Conservation (phyloP, 2,888 invertebrate species). For the Lasioglossum morio region DNA sequence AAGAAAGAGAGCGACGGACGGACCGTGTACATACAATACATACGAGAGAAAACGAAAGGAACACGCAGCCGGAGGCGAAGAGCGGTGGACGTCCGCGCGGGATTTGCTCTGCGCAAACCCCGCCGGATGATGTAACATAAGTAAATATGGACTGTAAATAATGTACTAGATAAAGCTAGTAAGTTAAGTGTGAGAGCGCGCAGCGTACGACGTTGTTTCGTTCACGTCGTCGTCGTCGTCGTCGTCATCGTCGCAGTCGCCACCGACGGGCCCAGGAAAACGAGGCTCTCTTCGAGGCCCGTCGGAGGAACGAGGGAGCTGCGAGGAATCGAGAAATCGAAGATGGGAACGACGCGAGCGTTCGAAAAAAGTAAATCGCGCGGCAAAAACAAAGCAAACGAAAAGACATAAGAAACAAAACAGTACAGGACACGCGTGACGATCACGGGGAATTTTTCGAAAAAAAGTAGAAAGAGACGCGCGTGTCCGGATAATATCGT, state of each 20-base stretch:
- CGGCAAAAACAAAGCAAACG: slow-evolving; percentile 18
- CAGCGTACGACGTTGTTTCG: slow-evolving; percentile 37
- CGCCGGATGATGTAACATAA: slow-evolving; percentile 83
- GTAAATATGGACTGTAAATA: slow-evolving; percentile 85
- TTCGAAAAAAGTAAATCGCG: background rate
- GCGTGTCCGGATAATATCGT: slow-evolving; percentile 63
- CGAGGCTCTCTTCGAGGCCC: background rate
- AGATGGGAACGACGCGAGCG: slow-evolving; percentile 32
- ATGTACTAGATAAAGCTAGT: slow-evolving; percentile 83
- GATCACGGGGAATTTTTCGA: slow-evolving; percentile 43
- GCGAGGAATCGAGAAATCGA: slow-evolving; percentile 29
- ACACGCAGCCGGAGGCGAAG: slow-evolving; percentile 67
- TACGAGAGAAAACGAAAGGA: slow-evolving; percentile 45
- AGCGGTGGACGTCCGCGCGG: slow-evolving; percentile 77
- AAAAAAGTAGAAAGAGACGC: slow-evolving; percentile 34
- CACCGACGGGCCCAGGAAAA: slow-evolving; percentile 24
- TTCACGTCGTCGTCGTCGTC: slow-evolving; percentile 60
- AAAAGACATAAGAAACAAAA: slow-evolving; percentile 21
- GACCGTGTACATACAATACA: slow-evolving; percentile 32
- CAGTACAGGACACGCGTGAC: slow-evolving; percentile 53
- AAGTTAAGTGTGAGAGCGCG: slow-evolving; percentile 77
- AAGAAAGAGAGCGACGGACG: slow-evolving; percentile 18
- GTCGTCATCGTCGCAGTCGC: slow-evolving; percentile 37
- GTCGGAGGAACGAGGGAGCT: slow-evolving; percentile 20
- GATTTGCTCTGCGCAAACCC: slow-evolving; percentile 80